phyloP scores from a whole-genome alignment of 2,113 vertebrate genomes.

The Nyctereutes procyonoides region DNA sequence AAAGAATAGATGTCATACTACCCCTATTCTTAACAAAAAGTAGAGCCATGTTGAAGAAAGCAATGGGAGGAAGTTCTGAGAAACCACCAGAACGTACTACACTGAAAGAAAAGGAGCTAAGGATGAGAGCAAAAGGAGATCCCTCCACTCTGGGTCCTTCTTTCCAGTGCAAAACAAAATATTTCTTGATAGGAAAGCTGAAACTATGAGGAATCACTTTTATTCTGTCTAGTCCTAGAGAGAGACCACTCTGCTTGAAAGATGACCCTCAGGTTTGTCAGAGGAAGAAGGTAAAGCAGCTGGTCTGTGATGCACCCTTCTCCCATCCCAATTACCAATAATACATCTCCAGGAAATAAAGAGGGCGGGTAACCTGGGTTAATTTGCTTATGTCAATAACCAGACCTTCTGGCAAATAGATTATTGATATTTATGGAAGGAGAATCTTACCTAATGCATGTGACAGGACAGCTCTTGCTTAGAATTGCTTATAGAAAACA shows the following conservation, averaged over 20 bases:
- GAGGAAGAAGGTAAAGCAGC: background rate
- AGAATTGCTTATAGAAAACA: background rate
- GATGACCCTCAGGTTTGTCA: background rate
- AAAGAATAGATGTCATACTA: background rate
- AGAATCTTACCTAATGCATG: background rate
- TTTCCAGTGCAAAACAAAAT: background rate
- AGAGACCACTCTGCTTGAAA: background rate
- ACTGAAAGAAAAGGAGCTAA: background rate
- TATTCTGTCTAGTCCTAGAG: background rate
- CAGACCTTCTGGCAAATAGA: background rate
- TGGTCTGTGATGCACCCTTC: background rate
- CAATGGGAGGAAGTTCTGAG: background rate
- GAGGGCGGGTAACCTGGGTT: background rate
- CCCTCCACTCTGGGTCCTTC: too few species aligned
- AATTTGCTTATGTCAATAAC: background rate
- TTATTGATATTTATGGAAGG: background rate
- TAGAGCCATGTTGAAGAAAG: background rate
- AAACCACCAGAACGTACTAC: background rate
- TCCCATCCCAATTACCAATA: background rate
- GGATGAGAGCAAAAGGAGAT: background rate
- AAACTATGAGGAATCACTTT: background rate
- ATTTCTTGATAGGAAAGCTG: background rate
- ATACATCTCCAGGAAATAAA: background rate
- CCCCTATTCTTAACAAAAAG: background rate
- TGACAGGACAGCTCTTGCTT: background rate